Percentiles rank a stretch among this genome's conserved stretches.
phyloP scores from a whole-genome alignment of 2,797 vertebrate genomes.

The Triplophysa bombifrons region DNA sequence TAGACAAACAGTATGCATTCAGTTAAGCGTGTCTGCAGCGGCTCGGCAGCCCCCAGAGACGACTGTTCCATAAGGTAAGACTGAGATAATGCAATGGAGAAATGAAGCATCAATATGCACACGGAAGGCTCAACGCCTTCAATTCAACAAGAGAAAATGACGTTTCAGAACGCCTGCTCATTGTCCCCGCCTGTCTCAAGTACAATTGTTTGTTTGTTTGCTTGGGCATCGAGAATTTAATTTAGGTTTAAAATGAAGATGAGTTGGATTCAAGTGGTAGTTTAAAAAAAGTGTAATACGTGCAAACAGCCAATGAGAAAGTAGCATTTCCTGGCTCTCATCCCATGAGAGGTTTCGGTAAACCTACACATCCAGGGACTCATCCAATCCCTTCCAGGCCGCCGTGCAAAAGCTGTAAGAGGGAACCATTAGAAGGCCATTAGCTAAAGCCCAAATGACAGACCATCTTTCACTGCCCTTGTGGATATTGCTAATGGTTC shows the following conservation, averaged over 20 bases:
- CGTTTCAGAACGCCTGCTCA: slow-evolving; percentile 51
- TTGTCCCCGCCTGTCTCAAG: slow-evolving; percentile 51
- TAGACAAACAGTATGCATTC: slow-evolving; percentile 34
- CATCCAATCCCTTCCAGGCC: slow-evolving; percentile 60
- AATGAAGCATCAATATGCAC: slow-evolving; percentile 74
- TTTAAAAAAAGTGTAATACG: not conserved
- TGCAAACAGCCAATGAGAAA: slow-evolving; percentile 47
- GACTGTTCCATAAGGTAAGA: slow-evolving; percentile 71
- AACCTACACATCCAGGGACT: slow-evolving; percentile 56
- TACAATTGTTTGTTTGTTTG: slow-evolving; percentile 37
- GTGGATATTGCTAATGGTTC: slow-evolving; percentile 68
- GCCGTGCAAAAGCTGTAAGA: slow-evolving; percentile 59
- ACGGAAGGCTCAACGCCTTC: slow-evolving; percentile 70
- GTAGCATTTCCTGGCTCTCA: slow-evolving; percentile 19
- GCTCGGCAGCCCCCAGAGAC: slow-evolving; percentile 42
- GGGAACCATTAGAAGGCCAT: slow-evolving; percentile 63
- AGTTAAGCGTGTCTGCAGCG: slow-evolving; percentile 23
- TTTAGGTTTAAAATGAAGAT: slow-evolving; percentile 68
- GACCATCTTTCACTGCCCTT: slow-evolving; percentile 61
- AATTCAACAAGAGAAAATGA: slow-evolving; percentile 73
- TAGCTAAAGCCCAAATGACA: slow-evolving; percentile 67
- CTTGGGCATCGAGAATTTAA: slow-evolving; percentile 50
- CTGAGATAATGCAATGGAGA: slow-evolving; percentile 72
- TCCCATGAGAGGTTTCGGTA: slow-evolving; percentile 33
- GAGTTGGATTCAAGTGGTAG: slow-evolving; percentile 1